A percentile compares a stretch with the other conserved stretches of the same genome.
These are phyloP conservation scores for Orthonyx spaldingii DNA, from an alignment of 2,113 vertebrate genomes.

Conservation along the genomic window DNA sequence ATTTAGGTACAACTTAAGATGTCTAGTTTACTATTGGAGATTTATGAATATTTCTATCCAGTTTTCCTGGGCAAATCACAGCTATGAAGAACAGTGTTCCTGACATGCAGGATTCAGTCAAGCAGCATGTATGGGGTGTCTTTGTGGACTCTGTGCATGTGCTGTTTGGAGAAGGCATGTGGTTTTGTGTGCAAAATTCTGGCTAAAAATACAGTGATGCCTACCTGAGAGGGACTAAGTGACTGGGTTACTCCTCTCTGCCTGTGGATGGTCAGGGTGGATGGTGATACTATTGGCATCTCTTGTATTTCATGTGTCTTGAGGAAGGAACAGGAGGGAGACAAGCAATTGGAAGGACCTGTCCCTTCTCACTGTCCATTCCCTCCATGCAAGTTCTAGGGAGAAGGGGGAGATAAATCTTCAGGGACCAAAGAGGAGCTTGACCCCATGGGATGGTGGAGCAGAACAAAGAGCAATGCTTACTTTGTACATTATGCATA, in stretches of 20 bases:
- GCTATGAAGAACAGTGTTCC: background rate
- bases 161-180: background rate
- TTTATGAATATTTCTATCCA: background rate
- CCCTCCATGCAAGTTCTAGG: background rate
- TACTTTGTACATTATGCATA: background rate
- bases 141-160: background rate
- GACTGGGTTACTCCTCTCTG: background rate
- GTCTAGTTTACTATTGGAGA: background rate
- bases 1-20: background rate
- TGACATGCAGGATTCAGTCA: background rate
- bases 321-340: background rate
- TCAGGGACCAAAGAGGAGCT: background rate
- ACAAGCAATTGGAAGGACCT: rapidly evolving
- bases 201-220: background rate
- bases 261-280: background rate
- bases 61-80: background rate
- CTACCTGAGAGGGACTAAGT: background rate
- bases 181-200: background rate
- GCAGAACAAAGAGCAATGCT: background rate
- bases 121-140: rapidly evolving
- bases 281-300: background rate
- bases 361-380: background rate
- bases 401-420: background rate
- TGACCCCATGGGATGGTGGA: background rate
- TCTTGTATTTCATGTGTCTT: background rate